A percentile compares a stretch with the other conserved stretches of the same genome.
These are phyloP conservation scores for Phortica magna DNA, from an alignment of 2,888 invertebrate species.

Conservation along the genomic window DNA sequence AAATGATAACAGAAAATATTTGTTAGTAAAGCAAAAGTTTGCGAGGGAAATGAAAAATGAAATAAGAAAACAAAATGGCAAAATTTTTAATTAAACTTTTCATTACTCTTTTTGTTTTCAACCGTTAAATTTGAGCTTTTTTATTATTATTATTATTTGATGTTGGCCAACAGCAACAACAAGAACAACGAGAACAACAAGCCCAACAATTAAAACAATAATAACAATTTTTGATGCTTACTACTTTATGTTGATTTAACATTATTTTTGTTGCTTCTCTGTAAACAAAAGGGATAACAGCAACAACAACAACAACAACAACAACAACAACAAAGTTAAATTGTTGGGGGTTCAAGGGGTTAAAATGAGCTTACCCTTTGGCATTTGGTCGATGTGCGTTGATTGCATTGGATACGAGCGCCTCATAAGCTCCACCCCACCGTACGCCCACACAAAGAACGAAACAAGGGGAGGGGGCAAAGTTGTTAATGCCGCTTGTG, in stretches of 20 bases:
- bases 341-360: neutral
- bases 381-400: neutral
- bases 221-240: slow-evolving; percentile 30
- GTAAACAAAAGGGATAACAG: slow-evolving; percentile 49
- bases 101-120: neutral
- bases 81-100: slow-evolving; percentile 9
- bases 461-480: slow-evolving; percentile 1
- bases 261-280: slow-evolving; percentile 44
- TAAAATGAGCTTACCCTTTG: neutral
- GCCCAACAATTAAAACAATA: slow-evolving; percentile 38
- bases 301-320: slow-evolving; percentile 51
- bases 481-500: slow-evolving; percentile 5
- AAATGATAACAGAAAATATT: slow-evolving; percentile 12
- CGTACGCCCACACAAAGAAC: neutral
- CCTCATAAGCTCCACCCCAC: slow-evolving; percentile 22
- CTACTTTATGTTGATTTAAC: slow-evolving; percentile 43
- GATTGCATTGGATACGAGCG: neutral
- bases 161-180: slow-evolving; percentile 16
- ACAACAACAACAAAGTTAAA: neutral
- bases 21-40: neutral
- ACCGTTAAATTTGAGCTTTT: slow-evolving; percentile 62
- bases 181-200: slow-evolving; percentile 41
- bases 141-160: slow-evolving; percentile 9
- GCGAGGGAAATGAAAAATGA: no score
- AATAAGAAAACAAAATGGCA: slow-evolving; percentile 6